These are phyloP conservation scores for Salvelinus fontinalis DNA, from an alignment of 2,113 vertebrate genomes.

Conservation along the genomic window DNA sequence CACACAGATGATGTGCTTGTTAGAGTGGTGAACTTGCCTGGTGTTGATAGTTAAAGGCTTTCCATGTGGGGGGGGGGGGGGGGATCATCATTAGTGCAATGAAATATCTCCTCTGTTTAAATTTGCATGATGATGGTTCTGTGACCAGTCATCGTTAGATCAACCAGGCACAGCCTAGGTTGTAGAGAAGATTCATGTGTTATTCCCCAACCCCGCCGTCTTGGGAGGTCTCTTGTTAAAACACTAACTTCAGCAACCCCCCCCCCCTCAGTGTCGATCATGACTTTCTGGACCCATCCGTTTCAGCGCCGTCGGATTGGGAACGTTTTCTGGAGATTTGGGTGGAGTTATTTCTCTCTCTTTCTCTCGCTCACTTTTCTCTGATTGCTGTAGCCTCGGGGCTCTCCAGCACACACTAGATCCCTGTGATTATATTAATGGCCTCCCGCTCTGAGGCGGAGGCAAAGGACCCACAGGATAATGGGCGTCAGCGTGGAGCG, in stretches of 20 bases:
- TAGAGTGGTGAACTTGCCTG: slow-evolving; percentile 24
- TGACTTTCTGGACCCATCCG: slow-evolving; percentile 30
- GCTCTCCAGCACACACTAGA: slow-evolving; percentile 62
- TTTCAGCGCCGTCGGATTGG: slow-evolving; percentile 34
- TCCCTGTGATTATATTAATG: slow-evolving; percentile 74
- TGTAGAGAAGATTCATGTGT: slow-evolving; percentile 48
- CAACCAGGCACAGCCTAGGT: slow-evolving; percentile 41
- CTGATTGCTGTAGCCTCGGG: slow-evolving; percentile 70
- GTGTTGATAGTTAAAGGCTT: slow-evolving; percentile 51
- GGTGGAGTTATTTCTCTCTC: slow-evolving; percentile 60
- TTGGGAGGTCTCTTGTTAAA: slow-evolving; percentile 51
- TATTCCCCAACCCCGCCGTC: slow-evolving; percentile 11
- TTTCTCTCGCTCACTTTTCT: slow-evolving; percentile 39
- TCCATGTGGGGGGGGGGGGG: slow-evolving; percentile 22
- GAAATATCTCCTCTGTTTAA: slow-evolving; percentile 58
- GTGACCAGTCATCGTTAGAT: slow-evolving; percentile 53
- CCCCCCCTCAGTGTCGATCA: neutral
- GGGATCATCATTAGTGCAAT: slow-evolving; percentile 39
- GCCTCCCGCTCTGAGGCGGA: slow-evolving; percentile 39
- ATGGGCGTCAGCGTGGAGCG: slow-evolving; percentile 19
- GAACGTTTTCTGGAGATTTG: slow-evolving; percentile 52
- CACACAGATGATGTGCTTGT: slow-evolving; percentile 3
- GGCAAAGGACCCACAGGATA: slow-evolving; percentile 33
- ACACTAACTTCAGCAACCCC: slow-evolving; percentile 22
- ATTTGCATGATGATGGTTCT: slow-evolving; percentile 61